A percentile compares a stretch with the other conserved stretches of the same genome.
Evolutionary conservation across 2,113 vertebrate species (phyloP).

Genomic region (Oceanites oceanicus): DNA sequence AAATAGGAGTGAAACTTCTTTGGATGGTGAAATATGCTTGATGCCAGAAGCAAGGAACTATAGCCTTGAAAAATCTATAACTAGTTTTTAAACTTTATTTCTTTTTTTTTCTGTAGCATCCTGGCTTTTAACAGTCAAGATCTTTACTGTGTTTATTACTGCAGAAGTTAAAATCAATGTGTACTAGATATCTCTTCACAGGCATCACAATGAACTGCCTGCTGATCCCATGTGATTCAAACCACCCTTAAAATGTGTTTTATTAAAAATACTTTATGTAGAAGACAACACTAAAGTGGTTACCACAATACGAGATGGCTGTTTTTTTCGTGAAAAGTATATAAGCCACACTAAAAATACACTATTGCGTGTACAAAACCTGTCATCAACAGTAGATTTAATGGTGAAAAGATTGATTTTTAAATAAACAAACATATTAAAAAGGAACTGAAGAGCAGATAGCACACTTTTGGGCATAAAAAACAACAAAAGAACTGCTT

Average conservation of each 20-base stretch:
- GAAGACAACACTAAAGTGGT: not conserved
- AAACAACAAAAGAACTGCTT: not conserved
- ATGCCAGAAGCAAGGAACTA: not conserved
- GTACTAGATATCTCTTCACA: not conserved
- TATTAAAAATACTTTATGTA: slow-evolving; percentile 9
- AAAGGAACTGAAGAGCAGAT: not conserved
- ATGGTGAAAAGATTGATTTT: slow-evolving; percentile 5
- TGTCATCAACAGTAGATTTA: not conserved
- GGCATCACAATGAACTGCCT: not conserved
- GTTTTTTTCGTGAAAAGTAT: not conserved
- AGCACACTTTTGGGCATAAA: not conserved
- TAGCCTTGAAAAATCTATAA: not conserved
- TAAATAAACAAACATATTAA: not conserved
- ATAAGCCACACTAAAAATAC: not conserved
- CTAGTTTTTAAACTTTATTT: not conserved
- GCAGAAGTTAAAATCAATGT: slow-evolving; percentile 34
- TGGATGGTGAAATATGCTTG: not conserved
- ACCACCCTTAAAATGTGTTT: not conserved
- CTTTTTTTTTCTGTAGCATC: not conserved
- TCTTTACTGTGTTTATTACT: slow-evolving; percentile 11
- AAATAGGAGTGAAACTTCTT: not conserved
- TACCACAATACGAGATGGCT: not conserved
- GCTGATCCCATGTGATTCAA: not conserved
- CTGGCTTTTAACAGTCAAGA: not conserved
- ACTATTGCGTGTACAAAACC: not conserved